These are phyloP conservation scores for Carlito syrichta DNA, from an alignment of 2,113 vertebrate species.

Conservation along the genomic window DNA sequence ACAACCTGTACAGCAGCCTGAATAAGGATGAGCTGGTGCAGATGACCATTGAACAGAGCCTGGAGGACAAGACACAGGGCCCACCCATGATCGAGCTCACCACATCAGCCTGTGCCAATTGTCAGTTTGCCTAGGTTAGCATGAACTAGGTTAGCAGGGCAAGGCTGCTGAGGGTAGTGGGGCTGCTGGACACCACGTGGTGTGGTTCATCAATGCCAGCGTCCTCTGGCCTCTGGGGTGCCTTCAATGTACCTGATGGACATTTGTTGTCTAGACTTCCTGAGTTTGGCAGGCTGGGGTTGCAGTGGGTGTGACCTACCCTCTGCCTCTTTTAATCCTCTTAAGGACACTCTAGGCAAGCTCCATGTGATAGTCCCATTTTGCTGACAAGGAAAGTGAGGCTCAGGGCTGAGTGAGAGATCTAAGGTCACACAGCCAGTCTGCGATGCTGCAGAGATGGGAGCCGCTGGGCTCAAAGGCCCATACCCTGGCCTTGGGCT, in stretches of 20 bases:
- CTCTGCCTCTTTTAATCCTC: not conserved
- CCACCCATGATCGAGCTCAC: too few species aligned
- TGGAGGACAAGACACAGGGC: too few species aligned
- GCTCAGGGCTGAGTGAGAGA: not conserved
- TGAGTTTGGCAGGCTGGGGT: not conserved
- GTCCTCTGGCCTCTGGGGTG: too few species aligned
- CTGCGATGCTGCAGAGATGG: fast-evolving
- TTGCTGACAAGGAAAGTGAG: not conserved
- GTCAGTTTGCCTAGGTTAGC: too few species aligned
- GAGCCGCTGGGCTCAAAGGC: not conserved
- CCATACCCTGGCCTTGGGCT: not conserved
- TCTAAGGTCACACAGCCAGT: not conserved
- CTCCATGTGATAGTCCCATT: not conserved
- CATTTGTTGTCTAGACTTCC: not conserved
- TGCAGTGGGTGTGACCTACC: fast-evolving
- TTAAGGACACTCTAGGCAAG: not conserved
- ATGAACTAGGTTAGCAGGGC: too few species aligned
- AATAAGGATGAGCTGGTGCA: conserved; percentile 93
- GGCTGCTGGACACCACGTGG: too few species aligned
- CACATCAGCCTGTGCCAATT: too few species aligned
- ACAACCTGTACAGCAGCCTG: conserved; percentile 91
- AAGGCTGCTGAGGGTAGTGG: too few species aligned
- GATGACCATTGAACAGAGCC: conserved; percentile 92
- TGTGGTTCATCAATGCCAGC: too few species aligned
- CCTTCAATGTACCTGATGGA: not conserved